Evolutionary conservation across 2,113 vertebrate species (phyloP), one percentile per base, ranked within the genome.

Genomic region (Rattus norvegicus): DNA sequence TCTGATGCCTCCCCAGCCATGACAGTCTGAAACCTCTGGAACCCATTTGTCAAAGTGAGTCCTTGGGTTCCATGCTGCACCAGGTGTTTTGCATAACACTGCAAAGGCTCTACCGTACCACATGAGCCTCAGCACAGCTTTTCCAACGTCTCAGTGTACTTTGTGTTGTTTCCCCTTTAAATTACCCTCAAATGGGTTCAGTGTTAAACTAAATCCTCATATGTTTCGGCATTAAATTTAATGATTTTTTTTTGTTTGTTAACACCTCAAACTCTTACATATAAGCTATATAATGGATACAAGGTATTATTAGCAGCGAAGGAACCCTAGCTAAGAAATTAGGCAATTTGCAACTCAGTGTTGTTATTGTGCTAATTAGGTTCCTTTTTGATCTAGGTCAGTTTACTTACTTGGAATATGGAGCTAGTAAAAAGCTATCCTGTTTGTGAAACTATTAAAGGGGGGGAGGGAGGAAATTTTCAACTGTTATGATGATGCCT

Each of bases 261-360:
- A 54, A 30, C 43, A 90, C 1, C 67, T 12, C 0, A 72, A 86
- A 84, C 14, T 30, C 61, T 65, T 65, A 43, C 3, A 30, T 63
- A 54, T 91, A 88, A 98, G 79, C 79, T 96, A 20, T 52, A 76
- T 79, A 4, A 43, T 39, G 24, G 49, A 65, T 80, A 17, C 10
- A 91, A 89, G n/a, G 93, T n/a, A 75, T 47, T 49, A 87, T 33
- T 61, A 69, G 13, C 36, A 69, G 13, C 36, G 4, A 47, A 72
- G 72, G 67, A 17, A 17, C 3, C 11, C 33, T 30, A 36, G 1
- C 4, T 65, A 83, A 67, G 47, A 83, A 84, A 9, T 49, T 47
- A 73, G 39, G 59, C 3, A 80, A 63, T 33, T 49, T 59, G 24
- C 7, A 7, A 85, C 86, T 52, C 39, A 84, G 5, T 43, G 36